phyloP scores from a whole-genome alignment of 2,113 vertebrate species.

The Zingel zingel region DNA sequence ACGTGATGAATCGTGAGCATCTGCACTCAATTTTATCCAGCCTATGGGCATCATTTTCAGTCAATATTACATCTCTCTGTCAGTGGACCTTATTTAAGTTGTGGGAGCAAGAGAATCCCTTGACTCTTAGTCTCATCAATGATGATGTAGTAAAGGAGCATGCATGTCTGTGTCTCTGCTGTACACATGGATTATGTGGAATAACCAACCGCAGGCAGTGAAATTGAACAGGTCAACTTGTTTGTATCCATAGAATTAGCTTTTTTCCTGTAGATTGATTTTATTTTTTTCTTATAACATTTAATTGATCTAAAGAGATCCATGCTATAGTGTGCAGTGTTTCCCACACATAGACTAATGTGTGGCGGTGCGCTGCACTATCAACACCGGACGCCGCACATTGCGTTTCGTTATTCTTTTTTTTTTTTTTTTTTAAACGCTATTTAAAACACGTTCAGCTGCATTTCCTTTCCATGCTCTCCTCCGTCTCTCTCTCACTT shows the following conservation, averaged over 20 bases:
- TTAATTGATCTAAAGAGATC: not conserved
- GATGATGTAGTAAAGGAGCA: conserved; percentile 6
- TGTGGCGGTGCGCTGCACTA: no score
- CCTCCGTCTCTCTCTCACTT: no score
- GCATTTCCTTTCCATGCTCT: no score
- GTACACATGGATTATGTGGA: conserved; percentile 18
- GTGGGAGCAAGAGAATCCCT: conserved; percentile 6
- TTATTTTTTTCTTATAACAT: not conserved
- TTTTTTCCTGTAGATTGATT: not conserved
- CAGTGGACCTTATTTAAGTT: conserved; percentile 20
- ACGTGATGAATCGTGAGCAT: conserved; percentile 67
- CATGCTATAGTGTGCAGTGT: not conserved
- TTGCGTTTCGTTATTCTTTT: no score
- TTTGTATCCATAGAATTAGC: not conserved
- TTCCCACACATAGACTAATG: no score
- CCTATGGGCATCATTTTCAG: conserved; percentile 53
- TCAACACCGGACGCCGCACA: no score
- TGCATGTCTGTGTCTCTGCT: not conserved
- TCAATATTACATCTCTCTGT: conserved; percentile 54
- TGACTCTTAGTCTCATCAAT: conserved; percentile 9
- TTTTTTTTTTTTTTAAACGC: no score
- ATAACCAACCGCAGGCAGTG: conserved; percentile 1
- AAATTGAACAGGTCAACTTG: not conserved
- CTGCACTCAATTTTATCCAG: conserved; percentile 37
- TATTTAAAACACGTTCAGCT: no score